Evolutionary conservation across 2,113 vertebrate species (phyloP), one percentile per base, ranked within the genome.

Genomic region (Amphiprion ocellaris): DNA sequence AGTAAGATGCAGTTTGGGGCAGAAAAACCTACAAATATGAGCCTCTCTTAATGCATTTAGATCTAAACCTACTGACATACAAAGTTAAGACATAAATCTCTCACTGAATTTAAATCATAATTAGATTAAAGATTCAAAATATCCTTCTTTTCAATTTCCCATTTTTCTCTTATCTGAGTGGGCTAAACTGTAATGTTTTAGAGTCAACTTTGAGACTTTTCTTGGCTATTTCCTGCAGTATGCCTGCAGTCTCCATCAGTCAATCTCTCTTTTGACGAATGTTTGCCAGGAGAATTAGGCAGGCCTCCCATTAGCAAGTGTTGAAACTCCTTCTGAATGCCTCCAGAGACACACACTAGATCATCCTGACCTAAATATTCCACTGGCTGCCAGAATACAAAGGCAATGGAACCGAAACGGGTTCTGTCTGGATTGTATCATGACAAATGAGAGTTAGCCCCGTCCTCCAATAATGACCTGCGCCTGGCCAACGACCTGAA

Each of bases 291-390:
- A 70, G 37, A 85, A 84, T 81, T n/a, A 72, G 52, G 46, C 80
- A 75, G 56, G 6, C 26, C 50, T 83, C 50, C 61, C 39, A 70
- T 82, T 75, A 81, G 65, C 33, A 52, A 70, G 62, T 30, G 74
- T 59, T 74, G 49, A 87, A 56, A 26, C 73, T 77, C 47, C 61
- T 69, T 55, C 69, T 62, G 61, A 50, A 64, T 30, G 73, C 85
- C 77, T 73, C 53, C 47, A n/a, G 56, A 73, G 69, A 66, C 46
- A 30, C 59, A 61, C 39, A 82, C 46, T 68, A 55, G 56, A 79
- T 84, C 58, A 56, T 74, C 50, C 28, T 89, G 81, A 83, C 86
- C 86, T 77, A 74, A 74, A 89, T 90, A 67, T 53, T 59, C 41
- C 53, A n/a, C 26, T 17, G 50, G 41, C 49, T 56, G 53, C 67